Conservation (phyloP, 2,113 vertebrate species). For the Corythornis madagascariensis region DNA sequence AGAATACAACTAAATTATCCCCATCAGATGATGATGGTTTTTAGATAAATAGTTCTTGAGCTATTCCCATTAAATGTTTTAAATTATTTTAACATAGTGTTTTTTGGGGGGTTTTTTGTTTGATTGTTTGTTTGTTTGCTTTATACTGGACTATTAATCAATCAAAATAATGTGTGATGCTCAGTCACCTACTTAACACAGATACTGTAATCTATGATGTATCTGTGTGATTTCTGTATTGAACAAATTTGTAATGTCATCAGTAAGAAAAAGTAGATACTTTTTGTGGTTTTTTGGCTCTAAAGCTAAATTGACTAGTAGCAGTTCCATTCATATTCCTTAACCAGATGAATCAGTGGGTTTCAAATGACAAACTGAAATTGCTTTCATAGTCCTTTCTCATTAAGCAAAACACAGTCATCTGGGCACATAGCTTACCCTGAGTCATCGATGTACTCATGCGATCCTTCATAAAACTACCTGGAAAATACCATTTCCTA, state of each 20-base stretch:
- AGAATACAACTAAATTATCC: neutral
- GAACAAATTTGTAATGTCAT: neutral
- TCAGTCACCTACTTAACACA: neutral
- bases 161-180: neutral
- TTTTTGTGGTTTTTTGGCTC: neutral
- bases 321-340: neutral
- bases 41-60: neutral
- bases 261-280: neutral
- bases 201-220: neutral
- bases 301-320: neutral
- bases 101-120: too few relatives aligned
- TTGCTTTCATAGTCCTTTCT: neutral
- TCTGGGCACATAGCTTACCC: neutral
- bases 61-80: neutral
- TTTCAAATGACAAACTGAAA: neutral
- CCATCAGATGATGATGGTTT: neutral
- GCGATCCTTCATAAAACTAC: neutral
- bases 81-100: neutral
- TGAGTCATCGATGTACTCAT: neutral
- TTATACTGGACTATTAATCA: neutral
- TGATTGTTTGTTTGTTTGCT: neutral
- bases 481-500: neutral
- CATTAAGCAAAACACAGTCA: neutral
- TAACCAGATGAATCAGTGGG: neutral
- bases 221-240: neutral